A percentile compares a stretch with the other conserved stretches of the same genome.
Evolutionary conservation across 2,888 invertebrate genomes (phyloP).

Genomic region (Nomada ferruginata): DNA sequence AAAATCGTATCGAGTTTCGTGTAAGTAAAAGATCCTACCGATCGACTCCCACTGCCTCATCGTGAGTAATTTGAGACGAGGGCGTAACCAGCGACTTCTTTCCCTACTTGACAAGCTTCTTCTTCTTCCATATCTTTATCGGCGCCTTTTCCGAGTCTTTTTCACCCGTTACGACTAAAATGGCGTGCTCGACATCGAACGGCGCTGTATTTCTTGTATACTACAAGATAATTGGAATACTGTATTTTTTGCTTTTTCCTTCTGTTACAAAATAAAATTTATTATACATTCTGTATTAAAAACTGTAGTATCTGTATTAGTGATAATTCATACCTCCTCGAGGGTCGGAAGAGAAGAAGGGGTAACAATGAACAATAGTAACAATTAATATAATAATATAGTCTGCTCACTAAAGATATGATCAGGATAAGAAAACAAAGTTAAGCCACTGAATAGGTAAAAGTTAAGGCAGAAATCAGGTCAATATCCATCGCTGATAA

Average conservation of each 20-base stretch:
- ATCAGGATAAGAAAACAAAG: too few relatives aligned
- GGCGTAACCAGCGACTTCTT: constrained; percentile 64
- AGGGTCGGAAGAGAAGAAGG: too few relatives aligned
- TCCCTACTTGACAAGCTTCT: constrained; percentile 37
- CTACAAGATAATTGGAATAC: neutral
- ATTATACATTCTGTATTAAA: too few relatives aligned
- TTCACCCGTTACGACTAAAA: constrained; percentile 32
- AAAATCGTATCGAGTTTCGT: constrained; percentile 69
- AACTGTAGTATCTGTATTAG: too few relatives aligned
- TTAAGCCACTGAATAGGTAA: too few relatives aligned
- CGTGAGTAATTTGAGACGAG: constrained; percentile 61
- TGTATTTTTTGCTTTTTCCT: neutral
- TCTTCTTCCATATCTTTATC: constrained; percentile 2
- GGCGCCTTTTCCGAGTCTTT: constrained; percentile 4
- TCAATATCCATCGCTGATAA: too few relatives aligned
- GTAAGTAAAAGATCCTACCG: constrained; percentile 75
- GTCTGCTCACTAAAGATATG: too few relatives aligned
- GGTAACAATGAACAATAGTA: too few relatives aligned
- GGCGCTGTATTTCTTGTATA: neutral
- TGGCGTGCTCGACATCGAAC: constrained; percentile 6
- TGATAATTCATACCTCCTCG: too few relatives aligned
- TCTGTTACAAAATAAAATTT: too few relatives aligned
- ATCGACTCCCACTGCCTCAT: constrained; percentile 73
- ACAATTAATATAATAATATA: too few relatives aligned
- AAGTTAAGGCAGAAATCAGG: too few relatives aligned